A percentile compares a stretch with the other conserved stretches of the same genome.
phyloP scores from a whole-genome alignment of 2,888 invertebrate genomes.

The Xanthorhoe designata region DNA sequence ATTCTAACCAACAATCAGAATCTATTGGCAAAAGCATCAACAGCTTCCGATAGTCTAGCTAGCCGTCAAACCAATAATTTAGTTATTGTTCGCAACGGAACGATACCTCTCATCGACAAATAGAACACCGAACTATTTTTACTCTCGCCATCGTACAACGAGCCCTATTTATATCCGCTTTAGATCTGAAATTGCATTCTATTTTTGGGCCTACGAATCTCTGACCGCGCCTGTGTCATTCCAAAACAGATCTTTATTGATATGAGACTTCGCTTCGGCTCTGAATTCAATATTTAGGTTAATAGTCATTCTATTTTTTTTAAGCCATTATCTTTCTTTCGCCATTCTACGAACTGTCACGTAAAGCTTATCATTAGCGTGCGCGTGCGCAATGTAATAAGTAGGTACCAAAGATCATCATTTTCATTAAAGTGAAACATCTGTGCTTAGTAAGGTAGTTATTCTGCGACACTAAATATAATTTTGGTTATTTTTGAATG shows the following conservation, averaged over 20 bases:
- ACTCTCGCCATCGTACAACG: slow-evolving; percentile 44
- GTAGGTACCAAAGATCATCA: not conserved
- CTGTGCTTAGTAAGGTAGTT: not conserved
- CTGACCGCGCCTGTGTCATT: slow-evolving; percentile 19
- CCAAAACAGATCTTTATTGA: slow-evolving; percentile 4
- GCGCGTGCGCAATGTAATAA: not conserved
- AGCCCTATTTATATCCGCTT: slow-evolving; percentile 55
- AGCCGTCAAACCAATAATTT: slow-evolving; percentile 23
- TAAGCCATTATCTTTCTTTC: too few species aligned
- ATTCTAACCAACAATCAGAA: slow-evolving; percentile 5
- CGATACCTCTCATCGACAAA: slow-evolving; percentile 32
- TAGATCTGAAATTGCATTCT: slow-evolving; percentile 57
- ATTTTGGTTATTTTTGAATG: slow-evolving; percentile 54
- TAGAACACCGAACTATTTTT: slow-evolving; percentile 52
- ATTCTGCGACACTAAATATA: slow-evolving; percentile 41
- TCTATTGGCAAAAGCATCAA: slow-evolving; percentile 15
- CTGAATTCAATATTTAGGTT: slow-evolving; percentile 7
- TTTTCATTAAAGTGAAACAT: not conserved
- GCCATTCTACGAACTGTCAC: not conserved
- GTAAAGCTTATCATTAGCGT: not conserved
- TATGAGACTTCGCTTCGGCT: not conserved
- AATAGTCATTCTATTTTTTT: not conserved
- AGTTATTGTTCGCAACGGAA: slow-evolving; percentile 24
- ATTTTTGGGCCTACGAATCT: slow-evolving; percentile 59
- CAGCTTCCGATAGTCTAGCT: slow-evolving; percentile 8